Conservation (phyloP, 2,888 invertebrate species). For the Melanophora roralis region DNA sequence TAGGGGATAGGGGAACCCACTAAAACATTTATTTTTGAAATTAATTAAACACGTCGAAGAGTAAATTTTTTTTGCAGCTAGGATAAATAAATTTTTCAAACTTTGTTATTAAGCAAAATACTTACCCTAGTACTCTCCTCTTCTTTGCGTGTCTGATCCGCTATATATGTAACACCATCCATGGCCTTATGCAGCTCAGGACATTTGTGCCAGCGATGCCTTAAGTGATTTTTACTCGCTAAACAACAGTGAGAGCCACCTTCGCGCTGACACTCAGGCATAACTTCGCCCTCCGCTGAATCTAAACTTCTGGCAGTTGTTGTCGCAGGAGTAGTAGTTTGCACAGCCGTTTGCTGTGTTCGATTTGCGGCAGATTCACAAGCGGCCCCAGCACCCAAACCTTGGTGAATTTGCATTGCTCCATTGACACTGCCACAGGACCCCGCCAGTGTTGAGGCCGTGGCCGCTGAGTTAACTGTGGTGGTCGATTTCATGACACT, state of each 20-base stretch:
- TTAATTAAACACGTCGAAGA: too few species aligned
- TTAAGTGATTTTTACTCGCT: conserved; percentile 78
- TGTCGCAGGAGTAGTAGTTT: conserved; percentile 30
- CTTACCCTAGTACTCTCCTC: conserved; percentile 93
- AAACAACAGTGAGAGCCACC: conserved; percentile 79
- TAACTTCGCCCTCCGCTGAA: conserved; percentile 67
- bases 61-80: too few species aligned
- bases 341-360: conserved; percentile 62
- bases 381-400: conserved; percentile 71
- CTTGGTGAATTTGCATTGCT: conserved; percentile 72
- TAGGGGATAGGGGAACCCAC: too few species aligned
- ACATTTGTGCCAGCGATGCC: conserved; percentile 91
- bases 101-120: too few species aligned
- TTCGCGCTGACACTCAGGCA: conserved; percentile 73
- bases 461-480: conserved; percentile 74
- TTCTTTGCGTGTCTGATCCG: conserved; percentile 93
- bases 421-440: conserved; percentile 74
- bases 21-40: too few species aligned
- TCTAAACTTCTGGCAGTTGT: conserved; percentile 60
- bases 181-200: conserved; percentile 95
- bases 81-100: too few species aligned
- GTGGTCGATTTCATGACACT: conserved; percentile 77
- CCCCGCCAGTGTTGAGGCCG: conserved; percentile 74
- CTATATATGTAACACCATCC: conserved; percentile 94
- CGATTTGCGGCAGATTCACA: conserved; percentile 72